These are phyloP conservation scores for Tachina lurida DNA, from an alignment of 2,888 invertebrate species.

Conservation along the genomic window DNA sequence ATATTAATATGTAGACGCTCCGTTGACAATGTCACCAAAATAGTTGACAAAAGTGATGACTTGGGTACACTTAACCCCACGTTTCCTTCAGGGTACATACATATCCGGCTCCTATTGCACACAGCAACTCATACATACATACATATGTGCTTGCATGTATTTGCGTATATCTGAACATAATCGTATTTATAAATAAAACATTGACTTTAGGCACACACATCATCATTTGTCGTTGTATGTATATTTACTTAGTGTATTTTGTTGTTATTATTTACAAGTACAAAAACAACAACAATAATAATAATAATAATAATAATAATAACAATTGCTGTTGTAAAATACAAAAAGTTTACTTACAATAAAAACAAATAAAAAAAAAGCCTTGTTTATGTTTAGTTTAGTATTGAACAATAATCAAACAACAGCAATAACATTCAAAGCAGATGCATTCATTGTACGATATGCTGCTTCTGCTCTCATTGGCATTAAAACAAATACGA, in stretches of 20 bases:
- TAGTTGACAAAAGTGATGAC: no score
- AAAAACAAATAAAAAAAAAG: slow-evolving; percentile 25
- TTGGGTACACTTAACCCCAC: no score
- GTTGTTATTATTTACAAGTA: slow-evolving; percentile 51
- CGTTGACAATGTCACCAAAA: no score
- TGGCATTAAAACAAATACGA: slow-evolving; percentile 39
- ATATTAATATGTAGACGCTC: no score
- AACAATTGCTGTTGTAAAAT: slow-evolving; percentile 31
- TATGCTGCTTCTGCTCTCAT: neutral
- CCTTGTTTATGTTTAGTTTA: slow-evolving; percentile 29
- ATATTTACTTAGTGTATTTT: slow-evolving; percentile 54
- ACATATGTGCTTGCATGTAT: neutral
- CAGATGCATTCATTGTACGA: neutral
- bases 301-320: neutral
- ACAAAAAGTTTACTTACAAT: slow-evolving; percentile 46
- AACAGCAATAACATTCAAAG: slow-evolving; percentile 25
- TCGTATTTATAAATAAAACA: slow-evolving; percentile 42
- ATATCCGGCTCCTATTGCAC: slow-evolving; percentile 28
- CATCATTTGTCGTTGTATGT: slow-evolving; percentile 58
- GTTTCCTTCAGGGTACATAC: no score
- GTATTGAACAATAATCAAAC: slow-evolving; percentile 54
- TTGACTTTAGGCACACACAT: slow-evolving; percentile 51
- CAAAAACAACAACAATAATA: slow-evolving; percentile 19
- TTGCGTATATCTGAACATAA: slow-evolving; percentile 2
- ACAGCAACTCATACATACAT: neutral